These are phyloP conservation scores for Passer montanus DNA, from an alignment of 2,113 vertebrate species.

Conservation along the genomic window DNA sequence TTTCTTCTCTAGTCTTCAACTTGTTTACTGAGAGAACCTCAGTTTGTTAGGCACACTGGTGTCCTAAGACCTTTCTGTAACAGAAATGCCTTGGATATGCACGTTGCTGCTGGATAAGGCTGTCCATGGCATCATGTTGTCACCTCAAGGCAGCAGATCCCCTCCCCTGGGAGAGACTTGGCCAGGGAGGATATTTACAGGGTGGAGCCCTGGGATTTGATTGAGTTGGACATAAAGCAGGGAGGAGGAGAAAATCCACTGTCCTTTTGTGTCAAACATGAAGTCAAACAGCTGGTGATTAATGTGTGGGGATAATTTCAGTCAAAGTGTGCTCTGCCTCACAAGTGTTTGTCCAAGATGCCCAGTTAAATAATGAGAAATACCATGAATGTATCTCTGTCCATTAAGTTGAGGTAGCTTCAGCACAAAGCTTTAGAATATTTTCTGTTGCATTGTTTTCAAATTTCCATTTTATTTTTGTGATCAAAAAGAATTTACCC, in stretches of 20 bases:
- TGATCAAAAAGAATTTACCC: background rate
- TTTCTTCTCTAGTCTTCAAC: background rate
- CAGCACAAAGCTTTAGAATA: background rate
- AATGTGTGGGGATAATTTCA: background rate
- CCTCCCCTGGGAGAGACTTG: background rate
- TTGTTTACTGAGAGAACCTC: background rate
- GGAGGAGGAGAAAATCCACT: rapidly evolving
- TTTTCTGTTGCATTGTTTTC: background rate
- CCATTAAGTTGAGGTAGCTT: background rate
- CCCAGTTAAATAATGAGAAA: background rate
- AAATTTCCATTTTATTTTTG: background rate
- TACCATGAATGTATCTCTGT: background rate
- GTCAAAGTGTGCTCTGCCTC: background rate
- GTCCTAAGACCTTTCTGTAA: background rate
- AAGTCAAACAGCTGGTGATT: background rate
- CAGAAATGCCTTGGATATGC: background rate
- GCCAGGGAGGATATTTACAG: background rate
- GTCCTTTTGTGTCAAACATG: background rate
- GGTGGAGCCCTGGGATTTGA: background rate
- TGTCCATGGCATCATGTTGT: background rate
- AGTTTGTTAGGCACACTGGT: background rate
- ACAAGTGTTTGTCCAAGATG: background rate
- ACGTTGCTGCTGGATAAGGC: background rate
- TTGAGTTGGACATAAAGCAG: background rate
- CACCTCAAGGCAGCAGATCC: background rate